Base-by-base conservation (phyloP, 2,797 vertebrate species). In the Synaphobranchus kaupii region DNA sequence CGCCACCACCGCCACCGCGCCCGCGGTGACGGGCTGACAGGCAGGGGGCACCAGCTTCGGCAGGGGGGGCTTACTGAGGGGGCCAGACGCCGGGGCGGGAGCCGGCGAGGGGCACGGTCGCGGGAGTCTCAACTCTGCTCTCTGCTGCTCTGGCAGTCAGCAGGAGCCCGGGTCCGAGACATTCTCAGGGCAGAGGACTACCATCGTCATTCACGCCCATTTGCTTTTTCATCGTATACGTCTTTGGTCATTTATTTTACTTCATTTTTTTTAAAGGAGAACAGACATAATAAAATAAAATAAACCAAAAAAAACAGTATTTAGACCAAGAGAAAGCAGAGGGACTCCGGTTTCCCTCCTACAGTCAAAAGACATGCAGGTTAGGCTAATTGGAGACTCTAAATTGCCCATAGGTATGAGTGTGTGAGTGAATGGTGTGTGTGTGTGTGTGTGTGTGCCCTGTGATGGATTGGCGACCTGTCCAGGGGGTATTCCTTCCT, bases 21-120 rank as follows among this genome's bases (percentile, higher is more conserved):
- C 87, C 90, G 92, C 94, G 92, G 93, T 95, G 94, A 95, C 93
- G 94, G 93, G 93, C 95, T 95, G 95, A 95, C 95, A 96, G 94
- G 93, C 93, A 94, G 34, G 81, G 81, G 81, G 86, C 60, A 28
- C 44, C 25, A 71, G 31, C 68, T 34, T 12, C 52, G 7, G 47
- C 22, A 17, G 28, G 50, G 6, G 4, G 28, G 66, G 73, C 20
- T 31, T 7, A 17, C 22, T 50, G 63, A 73, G 0, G 5, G 56
- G 44, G 25, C 22, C 58, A 60, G 13, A 4, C 13, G 4, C 15
- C 1, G 15, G 54, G 54, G 9, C 9, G 34, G 22, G 84, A 9
- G 12, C 58, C 44, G 44, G 39, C 34, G 44, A 13, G 63, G 34
- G 60, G 12, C 31, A 31, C 13, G 6, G 15, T 6, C 2, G 8